Evolutionary conservation across 2,888 invertebrate genomes (phyloP), one percentile per base, ranked within the genome.

Genomic region (Hirtodrosophila alboralis): DNA sequence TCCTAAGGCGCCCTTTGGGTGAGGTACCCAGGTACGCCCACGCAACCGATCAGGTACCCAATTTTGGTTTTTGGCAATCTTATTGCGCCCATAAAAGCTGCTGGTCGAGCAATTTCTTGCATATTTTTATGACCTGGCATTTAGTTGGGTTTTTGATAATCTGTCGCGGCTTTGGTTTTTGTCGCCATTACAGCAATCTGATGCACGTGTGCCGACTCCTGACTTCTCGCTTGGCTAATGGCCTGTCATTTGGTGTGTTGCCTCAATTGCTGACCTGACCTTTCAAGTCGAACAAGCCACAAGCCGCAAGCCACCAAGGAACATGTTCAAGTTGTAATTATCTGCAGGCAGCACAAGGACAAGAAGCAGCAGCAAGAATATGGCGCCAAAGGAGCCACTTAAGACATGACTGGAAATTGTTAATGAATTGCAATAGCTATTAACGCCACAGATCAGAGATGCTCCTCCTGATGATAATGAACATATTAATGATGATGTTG

Each of bases 341-440:
- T 6, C 10, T 43, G 14, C 26, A 38, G 14, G 37, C 51, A 28
- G 8, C 34, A 31, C 34, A 5, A 18, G 52, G 26, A 10, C 16
- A 14, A 14, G 44, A 23, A 26, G 34, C 10, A 26, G 34, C 10
- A 12, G 10, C 34, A 31, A 31, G 18, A 18, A 21, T 23, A 40
- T 21, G 34, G 2, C 14, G 44, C 28, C 41, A 13, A 21, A 4
- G 41, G 12, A 27, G 56, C 52, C 68, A 63, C 69, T 66, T 51
- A 63, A 64, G 65, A 30, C 54, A 30, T 44, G 41, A 34, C 54
- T 58, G 54, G 33, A 70, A 74, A 67, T 64, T 58, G 59, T 49
- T 74, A 74, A 83, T 76, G 68, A 81, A 75, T 73, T 73, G 80
- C 69, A 64, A 26, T 56, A 41, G 43, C 31, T 54, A 56, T 69